Evolutionary conservation across 2,888 invertebrate genomes (phyloP), one percentile per base, ranked within the genome.

Genomic region (Bruchidius siliquastri): DNA sequence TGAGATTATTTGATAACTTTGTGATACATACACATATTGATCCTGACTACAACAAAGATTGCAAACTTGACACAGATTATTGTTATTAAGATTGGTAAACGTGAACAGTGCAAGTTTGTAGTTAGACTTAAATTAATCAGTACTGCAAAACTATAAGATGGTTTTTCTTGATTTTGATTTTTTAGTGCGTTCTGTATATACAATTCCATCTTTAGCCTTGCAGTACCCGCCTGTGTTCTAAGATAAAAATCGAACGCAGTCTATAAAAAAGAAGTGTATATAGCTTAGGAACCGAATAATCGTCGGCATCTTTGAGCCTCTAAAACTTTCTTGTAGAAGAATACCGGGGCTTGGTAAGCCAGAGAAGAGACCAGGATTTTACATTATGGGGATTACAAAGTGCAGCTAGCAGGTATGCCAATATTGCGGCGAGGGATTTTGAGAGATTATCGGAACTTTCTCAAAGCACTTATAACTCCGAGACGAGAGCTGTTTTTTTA

Each of bases 381-480:
- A 86, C 86, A 86, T 86, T 86, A 85, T 84, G 80, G 79, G 86
- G 86, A 86, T 86, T 86, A 86, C 84, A 79, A 77, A 32, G 71
- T 79, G 83, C 83, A 84, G 84, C 84, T 85, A 85, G 83, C 81
- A 81, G 79, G 80, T 79, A 80, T 80, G 82, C 80, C 83, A 80
- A 84, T 84, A 49, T 49, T 84, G 83, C 82, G 83, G 83, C 82
- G 83, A 80, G 80, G 81, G 81, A 83, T 83, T 83, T 85, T 83
- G 83, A 85, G 83, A 85, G 85, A 85, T 85, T 84, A 83, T 79
- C 81, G 80, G 83, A 81, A 85, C 86, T 86, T 86, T 49, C 49
- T 49, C 49, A 49, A 49, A 49, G 49, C 49, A 49, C 49, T 49
- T 49, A 49, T 49, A 49, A 49, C 49, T 49, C 49, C 49, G 49